These are phyloP conservation scores for Bufo bufo DNA, from an alignment of 2,113 vertebrate species.

Conservation along the genomic window DNA sequence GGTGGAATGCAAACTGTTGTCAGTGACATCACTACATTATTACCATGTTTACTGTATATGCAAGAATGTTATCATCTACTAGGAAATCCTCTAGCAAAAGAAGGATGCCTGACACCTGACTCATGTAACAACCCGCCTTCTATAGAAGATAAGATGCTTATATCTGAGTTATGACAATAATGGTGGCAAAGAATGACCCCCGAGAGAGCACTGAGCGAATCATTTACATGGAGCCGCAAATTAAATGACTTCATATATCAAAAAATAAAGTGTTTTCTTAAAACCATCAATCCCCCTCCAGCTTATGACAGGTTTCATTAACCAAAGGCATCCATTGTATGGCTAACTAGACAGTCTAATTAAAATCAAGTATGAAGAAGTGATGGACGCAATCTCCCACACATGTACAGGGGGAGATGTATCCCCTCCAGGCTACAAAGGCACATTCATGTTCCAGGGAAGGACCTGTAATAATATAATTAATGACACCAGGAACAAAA, in stretches of 20 bases:
- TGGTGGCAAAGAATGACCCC: not conserved
- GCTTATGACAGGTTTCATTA: conserved; percentile 45
- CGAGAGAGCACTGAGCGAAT: not conserved
- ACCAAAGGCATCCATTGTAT: conserved; percentile 20
- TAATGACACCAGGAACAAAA: conserved; percentile 8
- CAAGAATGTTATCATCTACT: not conserved
- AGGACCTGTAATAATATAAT: conserved; percentile 3
- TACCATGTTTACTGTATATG: not conserved
- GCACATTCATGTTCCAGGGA: not conserved
- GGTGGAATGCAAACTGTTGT: not conserved
- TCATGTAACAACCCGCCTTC: not conserved
- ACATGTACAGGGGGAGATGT: conserved; percentile 2
- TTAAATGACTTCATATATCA: conserved; percentile 44
- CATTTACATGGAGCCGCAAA: conserved; percentile 34
- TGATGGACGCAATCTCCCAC: not conserved
- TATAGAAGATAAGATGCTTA: not conserved
- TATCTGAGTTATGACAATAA: conserved; percentile 7
- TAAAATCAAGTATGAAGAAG: conserved; percentile 30
- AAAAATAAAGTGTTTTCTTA: conserved; percentile 30
- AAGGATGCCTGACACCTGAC: not conserved
- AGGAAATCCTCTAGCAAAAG: not conserved
- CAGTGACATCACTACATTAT: not conserved
- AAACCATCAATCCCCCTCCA: conserved; percentile 39
- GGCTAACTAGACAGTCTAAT: conserved; percentile 41
- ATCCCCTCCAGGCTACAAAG: not conserved